Base-by-base conservation (phyloP, 2,797 vertebrate genomes). In the Valencia hispanica region DNA sequence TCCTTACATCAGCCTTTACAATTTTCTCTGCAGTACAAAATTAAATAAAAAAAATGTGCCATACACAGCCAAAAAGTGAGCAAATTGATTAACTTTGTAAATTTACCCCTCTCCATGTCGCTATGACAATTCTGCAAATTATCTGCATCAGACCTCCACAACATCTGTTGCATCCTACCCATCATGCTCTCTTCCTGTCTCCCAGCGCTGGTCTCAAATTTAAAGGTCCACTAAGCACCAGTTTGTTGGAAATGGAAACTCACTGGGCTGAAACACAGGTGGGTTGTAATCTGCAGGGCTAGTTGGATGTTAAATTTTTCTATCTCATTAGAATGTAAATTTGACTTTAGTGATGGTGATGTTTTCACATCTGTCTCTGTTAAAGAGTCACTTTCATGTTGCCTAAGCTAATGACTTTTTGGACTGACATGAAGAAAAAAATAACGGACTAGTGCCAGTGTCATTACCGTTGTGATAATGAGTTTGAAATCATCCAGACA, bases 401-500 rank as follows among this genome's bases (percentile, higher is more conserved):
- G 71, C 43, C 25, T 75, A 70, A 20, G 22, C 47, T 48, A 68
- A 43, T 68, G 22, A 14, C 68, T n/a, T 59, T 79, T 80, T 68
- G 61, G 68, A 34, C 25, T 32, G 74, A 85, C 36, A 32, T 41
- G 18, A 51, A 27, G 55, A 53, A 79, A 69, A 30, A 68, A 39
- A n/a, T n/a, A 39, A 12, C 5, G 0, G 36, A 79, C 82, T 72
- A 75, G 36, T 68, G 39, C 39, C 78, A 76, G 32, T 66, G 50
- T 72, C 41, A 77, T 75, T 17, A 75, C 25, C 47, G 41, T 70
- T 25, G 25, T 15, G 39, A 72, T 80, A 65, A 84, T 50, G 71
- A 68, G 70, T 39, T 30, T 71, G 78, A 89, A 80, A 87, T 85
- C 76, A 79, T 27, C 5, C 55, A 27, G 77, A 75, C 72, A 71